Base-by-base conservation (phyloP, 2,888 invertebrate genomes). In the Acronicta psi region DNA sequence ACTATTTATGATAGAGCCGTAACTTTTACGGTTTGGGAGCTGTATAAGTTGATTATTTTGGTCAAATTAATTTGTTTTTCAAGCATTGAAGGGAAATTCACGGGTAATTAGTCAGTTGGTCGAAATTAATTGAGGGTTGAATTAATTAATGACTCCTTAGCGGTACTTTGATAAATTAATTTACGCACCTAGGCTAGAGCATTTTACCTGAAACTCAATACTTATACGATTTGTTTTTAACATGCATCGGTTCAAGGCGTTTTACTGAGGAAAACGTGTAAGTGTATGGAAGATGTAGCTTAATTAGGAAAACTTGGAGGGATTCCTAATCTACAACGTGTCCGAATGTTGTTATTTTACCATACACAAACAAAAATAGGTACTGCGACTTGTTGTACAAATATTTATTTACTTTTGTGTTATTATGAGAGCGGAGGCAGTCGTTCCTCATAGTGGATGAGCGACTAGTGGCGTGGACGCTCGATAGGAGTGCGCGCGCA, bases 401-500 rank as follows among this genome's bases (percentile, higher is more conserved):
- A 54, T 59, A 57, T 60, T 73, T 60, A 59, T 59, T 60, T 42
- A 59, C 10, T 52, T 49, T 52, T 54, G 54, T 50, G 40, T 40
- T 58, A 49, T 40, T 46, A 29, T 29, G 29, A 44, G 59, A 53
- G 52, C 45, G 17, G 23, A 61, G 63, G 62, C 75, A 64, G 62
- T 60, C 59, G 57, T 40, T 57, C 59, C 54, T 51, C 37, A 53
- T 51, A 44, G 70, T 52, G 59, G 54, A 14, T 50, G 51, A 54
- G 52, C 49, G 71, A 56, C 43, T 71, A 66, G 75, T 73, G 78
- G 56, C 62, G 67, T 61, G 62, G 73, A 59, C 88, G 89, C 81
- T 90, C 91, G 86, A 91, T 91, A 90, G 63, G 73, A 67, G 69
- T 88, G 91, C 91, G 91, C 91, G 91, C 91, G 90, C 90, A 90